Conservation (phyloP, 2,797 vertebrate species). For the Artibeus jamaicensis region DNA sequence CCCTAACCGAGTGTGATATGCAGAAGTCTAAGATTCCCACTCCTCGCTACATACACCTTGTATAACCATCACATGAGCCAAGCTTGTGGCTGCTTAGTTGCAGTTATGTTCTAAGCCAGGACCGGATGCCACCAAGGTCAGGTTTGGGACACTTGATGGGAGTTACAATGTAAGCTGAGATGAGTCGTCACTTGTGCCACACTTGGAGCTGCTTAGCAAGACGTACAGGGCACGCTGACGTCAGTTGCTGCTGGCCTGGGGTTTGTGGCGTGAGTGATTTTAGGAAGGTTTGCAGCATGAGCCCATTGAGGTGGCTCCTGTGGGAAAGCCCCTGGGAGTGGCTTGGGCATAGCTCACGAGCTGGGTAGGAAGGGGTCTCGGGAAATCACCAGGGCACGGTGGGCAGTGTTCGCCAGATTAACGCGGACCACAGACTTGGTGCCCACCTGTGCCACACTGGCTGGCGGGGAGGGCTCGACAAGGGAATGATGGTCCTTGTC, state of each 20-base stretch:
- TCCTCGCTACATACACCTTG: background rate
- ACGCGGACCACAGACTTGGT: no score
- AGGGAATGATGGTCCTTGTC: background rate
- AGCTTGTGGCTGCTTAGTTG: background rate
- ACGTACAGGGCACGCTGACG: no score
- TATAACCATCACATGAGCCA: background rate
- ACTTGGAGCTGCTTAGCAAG: background rate
- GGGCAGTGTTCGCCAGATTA: no score
- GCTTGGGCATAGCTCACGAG: rapidly evolving
- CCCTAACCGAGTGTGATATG: background rate
- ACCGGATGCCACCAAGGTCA: background rate
- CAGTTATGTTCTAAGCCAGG: background rate
- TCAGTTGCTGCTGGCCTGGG: no score
- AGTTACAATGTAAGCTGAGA: background rate
- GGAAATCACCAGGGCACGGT: background rate
- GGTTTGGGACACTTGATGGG: background rate
- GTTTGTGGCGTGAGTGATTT: no score
- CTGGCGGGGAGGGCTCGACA: no score
- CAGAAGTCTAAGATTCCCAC: background rate
- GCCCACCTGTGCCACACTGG: no score
- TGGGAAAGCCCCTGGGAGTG: background rate
- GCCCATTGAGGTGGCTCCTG: background rate
- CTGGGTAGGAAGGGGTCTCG: background rate
- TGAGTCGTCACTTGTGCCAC: background rate
- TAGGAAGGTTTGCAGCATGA: background rate